A percentile compares a stretch with the other conserved stretches of the same genome.
Evolutionary conservation across 2,113 vertebrate genomes (phyloP).

Genomic region (Microtus ochrogaster): DNA sequence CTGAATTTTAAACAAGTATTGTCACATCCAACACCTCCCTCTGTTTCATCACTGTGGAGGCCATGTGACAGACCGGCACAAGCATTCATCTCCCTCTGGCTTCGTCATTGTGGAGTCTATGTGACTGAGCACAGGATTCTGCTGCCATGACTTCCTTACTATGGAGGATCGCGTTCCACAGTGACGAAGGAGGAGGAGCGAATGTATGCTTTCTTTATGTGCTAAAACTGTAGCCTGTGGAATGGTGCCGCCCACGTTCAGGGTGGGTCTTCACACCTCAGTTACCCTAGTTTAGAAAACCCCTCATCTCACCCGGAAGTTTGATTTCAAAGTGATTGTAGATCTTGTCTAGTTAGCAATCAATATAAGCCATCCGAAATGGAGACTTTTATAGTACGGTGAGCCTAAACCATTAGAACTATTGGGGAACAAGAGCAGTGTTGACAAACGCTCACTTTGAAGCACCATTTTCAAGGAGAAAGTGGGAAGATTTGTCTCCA

Average conservation of each 20-base stretch:
- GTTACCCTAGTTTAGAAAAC: not conserved
- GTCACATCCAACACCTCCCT: not conserved
- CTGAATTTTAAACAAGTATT: not conserved
- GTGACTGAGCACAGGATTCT: not conserved
- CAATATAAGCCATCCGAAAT: not conserved
- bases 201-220: not conserved
- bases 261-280: not conserved
- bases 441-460: not conserved
- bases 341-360: not conserved
- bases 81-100: not conserved
- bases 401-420: slow-evolving; percentile 11
- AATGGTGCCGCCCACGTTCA: too few relatives aligned
- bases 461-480: not conserved
- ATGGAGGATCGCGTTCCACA: not conserved
- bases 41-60: not conserved
- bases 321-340: not conserved
- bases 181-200: not conserved
- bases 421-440: not conserved
- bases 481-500: not conserved
- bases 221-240: not conserved
- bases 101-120: not conserved
- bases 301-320: not conserved
- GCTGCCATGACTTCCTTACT: not conserved
- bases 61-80: too few relatives aligned
- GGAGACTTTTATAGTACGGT: not conserved